phyloP scores from a whole-genome alignment of 2,113 vertebrate genomes.

The Pluvianellus socialis region DNA sequence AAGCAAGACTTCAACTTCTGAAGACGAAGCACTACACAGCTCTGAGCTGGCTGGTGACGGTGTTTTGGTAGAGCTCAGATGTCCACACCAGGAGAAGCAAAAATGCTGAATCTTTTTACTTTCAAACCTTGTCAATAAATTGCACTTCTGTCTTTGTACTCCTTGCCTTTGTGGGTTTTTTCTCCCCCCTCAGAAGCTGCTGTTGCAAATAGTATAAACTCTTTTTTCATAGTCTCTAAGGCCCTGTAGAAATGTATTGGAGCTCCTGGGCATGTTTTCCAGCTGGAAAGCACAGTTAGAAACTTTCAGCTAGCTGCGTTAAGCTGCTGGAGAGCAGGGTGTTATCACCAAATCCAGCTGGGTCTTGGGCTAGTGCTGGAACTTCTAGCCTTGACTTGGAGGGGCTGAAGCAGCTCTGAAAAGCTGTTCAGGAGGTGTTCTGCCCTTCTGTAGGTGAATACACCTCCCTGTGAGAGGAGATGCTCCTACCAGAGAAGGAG shows the following conservation, averaged over 20 bases:
- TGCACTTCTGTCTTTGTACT: conserved; percentile 34
- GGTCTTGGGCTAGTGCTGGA: not conserved
- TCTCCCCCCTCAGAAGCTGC: not conserved
- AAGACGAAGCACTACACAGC: not conserved
- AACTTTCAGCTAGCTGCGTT: not conserved
- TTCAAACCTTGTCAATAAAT: conserved; percentile 35
- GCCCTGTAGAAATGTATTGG: not conserved
- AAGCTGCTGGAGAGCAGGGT: not conserved
- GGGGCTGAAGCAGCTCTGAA: not conserved
- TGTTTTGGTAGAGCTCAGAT: not conserved
- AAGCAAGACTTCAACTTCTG: conserved; percentile 44
- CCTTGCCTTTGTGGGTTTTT: not conserved
- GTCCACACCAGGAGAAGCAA: not conserved
- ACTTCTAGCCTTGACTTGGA: not conserved
- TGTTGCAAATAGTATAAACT: rapidly evolving
- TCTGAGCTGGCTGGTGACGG: not conserved
- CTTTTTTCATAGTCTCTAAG: not conserved
- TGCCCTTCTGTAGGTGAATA: not conserved
- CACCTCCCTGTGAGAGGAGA: not conserved
- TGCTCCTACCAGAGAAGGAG: not conserved
- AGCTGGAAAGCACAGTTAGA: too few species aligned
- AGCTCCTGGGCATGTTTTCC: not conserved
- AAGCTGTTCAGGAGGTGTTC: not conserved
- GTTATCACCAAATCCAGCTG: not conserved
- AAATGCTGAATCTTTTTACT: not conserved